Percentiles rank a stretch among this genome's conserved stretches.
Conservation (phyloP, 1,140 invertebrate genomes). For the Brachionus koreanus region DNA sequence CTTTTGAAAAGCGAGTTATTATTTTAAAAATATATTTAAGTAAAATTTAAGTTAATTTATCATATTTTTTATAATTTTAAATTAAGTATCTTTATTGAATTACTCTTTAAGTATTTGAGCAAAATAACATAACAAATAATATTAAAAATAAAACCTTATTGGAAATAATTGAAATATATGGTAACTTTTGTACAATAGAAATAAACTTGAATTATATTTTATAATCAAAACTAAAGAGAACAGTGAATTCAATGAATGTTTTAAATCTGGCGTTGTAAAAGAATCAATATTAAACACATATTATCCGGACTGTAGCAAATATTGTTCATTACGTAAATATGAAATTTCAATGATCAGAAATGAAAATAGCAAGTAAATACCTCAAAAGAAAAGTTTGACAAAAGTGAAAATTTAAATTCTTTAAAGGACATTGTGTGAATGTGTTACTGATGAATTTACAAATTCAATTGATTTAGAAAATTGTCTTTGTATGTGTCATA, state of each 20-base stretch:
- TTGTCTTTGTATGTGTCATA: too few species aligned
- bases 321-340: not conserved
- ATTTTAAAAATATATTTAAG: too few species aligned
- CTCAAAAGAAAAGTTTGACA: too few species aligned
- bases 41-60: too few species aligned
- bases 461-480: too few species aligned
- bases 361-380: not conserved
- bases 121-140: too few species aligned
- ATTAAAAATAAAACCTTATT: not conserved
- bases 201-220: not conserved
- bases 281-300: not conserved
- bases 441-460: too few species aligned
- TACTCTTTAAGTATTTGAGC: not conserved
- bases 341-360: not conserved
- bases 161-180: not conserved
- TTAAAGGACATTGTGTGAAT: too few species aligned
- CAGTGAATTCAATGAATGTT: not conserved
- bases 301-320: not conserved
- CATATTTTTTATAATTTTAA: too few species aligned
- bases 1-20: too few species aligned
- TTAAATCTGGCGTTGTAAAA: not conserved
- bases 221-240: not conserved
- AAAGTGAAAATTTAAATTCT: not conserved
- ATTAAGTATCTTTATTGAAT: too few species aligned
- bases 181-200: not conserved